Evolutionary conservation across 2,113 vertebrate genomes (phyloP), one percentile per base, ranked within the genome.

Genomic region (Mola mola): DNA sequence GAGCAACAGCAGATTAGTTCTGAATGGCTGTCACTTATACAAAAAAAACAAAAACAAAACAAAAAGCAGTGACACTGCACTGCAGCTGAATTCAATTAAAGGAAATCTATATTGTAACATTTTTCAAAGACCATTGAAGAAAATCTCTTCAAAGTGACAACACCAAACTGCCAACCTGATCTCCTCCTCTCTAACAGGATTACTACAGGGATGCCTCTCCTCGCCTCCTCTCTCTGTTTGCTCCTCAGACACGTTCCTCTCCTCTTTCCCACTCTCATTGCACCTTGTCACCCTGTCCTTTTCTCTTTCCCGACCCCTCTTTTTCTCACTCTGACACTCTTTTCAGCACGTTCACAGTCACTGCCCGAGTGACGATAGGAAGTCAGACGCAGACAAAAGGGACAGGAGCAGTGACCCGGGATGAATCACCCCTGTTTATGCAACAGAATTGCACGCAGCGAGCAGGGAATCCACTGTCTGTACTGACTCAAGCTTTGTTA

Each of bases 161-260:
- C 57, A 43, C 20, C 60, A 70, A 63, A 67, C 42, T 1, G 12
- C 22, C 61, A 62, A 37, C 57, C 48, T 55, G 52, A 66, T 66
- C 71, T 59, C 28, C 10, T 6, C 26, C 36, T 46, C 25, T 73
- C 51, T 63, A 72, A 79, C 52, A 75, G 69, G 81, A 78, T 84
- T 79, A 79, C 42, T 1, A 61, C 44, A 49, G 51, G 33, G 58
- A 70, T 51, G 34, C 29, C 33, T 64, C 46, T 47, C 72, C 46
- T 59, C 68, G 26, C 61, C 49, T n/a, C 21, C 59, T 51, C 12
- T 9, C 17, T 50, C 53, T 50, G 13, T 7, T 42, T 57, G 15
- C 42, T 47, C 59, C 47, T 33, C 31, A 47, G 25, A 2, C 33
- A 7, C 15, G 36, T 38, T 28, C 50, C 16, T 37, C 7, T 38